Evolutionary conservation across 35 echinoderm and acorn worm genomes (phyloP).

Genomic region (Diadema setosum): DNA sequence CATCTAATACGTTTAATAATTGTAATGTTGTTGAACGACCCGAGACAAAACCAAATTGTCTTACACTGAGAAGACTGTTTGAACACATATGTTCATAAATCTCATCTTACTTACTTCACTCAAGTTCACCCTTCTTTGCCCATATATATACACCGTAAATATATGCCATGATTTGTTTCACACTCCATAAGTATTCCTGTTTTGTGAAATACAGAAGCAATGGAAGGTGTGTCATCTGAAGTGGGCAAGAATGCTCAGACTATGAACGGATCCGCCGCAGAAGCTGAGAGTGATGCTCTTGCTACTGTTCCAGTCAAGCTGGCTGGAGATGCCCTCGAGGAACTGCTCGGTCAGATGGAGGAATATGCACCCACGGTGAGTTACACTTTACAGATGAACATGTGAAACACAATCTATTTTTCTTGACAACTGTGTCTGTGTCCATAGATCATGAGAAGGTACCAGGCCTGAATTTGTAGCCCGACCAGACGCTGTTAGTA

Average conservation of each 20-base stretch:
- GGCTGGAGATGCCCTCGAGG: slow-evolving; percentile 84
- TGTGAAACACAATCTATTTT: too few species aligned
- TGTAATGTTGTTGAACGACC: neutral
- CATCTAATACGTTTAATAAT: neutral
- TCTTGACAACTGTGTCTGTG: too few species aligned
- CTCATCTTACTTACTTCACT: too few species aligned
- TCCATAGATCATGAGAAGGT: too few species aligned
- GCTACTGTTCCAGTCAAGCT: slow-evolving; percentile 6
- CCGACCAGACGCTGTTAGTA: too few species aligned
- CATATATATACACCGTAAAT: too few species aligned
- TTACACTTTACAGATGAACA: neutral
- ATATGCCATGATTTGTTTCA: too few species aligned
- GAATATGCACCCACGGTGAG: slow-evolving; percentile 91
- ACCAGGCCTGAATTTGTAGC: too few species aligned
- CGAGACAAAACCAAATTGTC: neutral
- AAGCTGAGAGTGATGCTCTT: neutral
- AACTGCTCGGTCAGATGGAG: slow-evolving; percentile 72
- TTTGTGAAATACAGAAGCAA: neutral
- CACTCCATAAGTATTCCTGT: neutral
- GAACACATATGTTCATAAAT: neutral
- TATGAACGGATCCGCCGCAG: neutral
- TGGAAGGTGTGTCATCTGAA: neutral
- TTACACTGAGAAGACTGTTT: neutral
- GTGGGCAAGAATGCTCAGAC: neutral
- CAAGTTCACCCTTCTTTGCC: too few species aligned